phyloP scores from a whole-genome alignment of 1,140 invertebrate species.

The Sarcophaga bullata region DNA sequence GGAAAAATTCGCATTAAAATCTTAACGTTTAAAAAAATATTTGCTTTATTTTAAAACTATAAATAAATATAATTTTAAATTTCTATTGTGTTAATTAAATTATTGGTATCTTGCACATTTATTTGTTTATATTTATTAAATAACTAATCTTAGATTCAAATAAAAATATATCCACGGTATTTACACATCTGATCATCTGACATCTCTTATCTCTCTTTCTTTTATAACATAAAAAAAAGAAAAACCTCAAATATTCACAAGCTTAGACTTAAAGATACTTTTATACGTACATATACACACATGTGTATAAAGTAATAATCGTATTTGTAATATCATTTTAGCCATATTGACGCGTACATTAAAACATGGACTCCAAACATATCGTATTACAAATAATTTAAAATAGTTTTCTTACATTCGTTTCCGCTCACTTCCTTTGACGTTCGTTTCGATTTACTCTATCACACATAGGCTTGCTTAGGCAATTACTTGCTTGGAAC shows the following conservation, averaged over 20 bases:
- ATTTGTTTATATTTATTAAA: not conserved
- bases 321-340: too few relatives aligned
- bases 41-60: not conserved
- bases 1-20: not conserved
- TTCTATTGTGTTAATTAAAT: not conserved
- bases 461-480: not conserved
- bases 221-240: not conserved
- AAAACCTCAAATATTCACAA: not conserved
- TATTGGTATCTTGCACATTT: not conserved
- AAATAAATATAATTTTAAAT: not conserved
- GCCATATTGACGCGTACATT: not conserved
- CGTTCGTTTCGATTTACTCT: constrained; percentile 12
- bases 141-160: not conserved
- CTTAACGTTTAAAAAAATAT: not conserved
- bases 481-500: constrained; percentile 11
- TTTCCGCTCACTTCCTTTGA: not conserved
- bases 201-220: too few relatives aligned
- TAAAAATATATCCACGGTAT: not conserved
- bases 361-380: constrained; percentile 18
- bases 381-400: constrained; percentile 5
- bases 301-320: too few relatives aligned
- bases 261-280: not conserved
- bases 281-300: too few relatives aligned
- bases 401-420: not conserved
- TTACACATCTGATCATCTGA: too few relatives aligned